Base-by-base conservation (phyloP, 2,797 vertebrate species). In the Acanthurus leucopareius region DNA sequence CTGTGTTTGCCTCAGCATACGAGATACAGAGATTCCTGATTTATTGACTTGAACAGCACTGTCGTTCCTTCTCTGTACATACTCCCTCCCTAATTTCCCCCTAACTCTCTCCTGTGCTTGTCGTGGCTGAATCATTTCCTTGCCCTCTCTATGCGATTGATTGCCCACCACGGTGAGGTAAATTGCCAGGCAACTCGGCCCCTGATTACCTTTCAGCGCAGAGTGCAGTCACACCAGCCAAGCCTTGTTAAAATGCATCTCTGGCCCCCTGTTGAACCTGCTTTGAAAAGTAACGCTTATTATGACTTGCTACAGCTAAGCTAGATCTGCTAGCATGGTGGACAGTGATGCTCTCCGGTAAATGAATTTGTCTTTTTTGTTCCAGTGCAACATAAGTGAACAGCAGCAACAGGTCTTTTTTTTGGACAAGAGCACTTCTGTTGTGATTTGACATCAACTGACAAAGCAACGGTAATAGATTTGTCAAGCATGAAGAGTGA, bases 141-240 rank as follows among this genome's bases (percentile, higher is more conserved):
- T 90, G 88, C 91, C 93, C 92, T 88, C 93, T 91, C 92, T 89
- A 77, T 88, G 93, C 91, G 85, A 93, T 94, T 95, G 95, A 96
- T 96, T 96, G 95, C 92, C 88, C 91, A 87, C 93, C 92, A 85
- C 82, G 53, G 93, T 69, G 91, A 93, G 94, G 94, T 94, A 96
- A 96, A 96, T 96, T 94, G 93, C 92, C 88, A 87, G 87, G 91
- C 93, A 92, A 89, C 93, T 92, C 85, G 68, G 92, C 91, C 93
- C 90, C 92, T 95, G 96, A 96, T 96, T 96, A 95, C 95, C 93
- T 95, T 93, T 95, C 93, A 94, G 91, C 80, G 85, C 94, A 89
- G 89, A 92, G 92, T 90, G 88, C 87, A 93, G 93, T 91, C 93
- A 84, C 91, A 93, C 91, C 91, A 92, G 90, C 88, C 82, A 83